phyloP scores from a whole-genome alignment of 2,888 invertebrate genomes.

The Mimachlamys varia region DNA sequence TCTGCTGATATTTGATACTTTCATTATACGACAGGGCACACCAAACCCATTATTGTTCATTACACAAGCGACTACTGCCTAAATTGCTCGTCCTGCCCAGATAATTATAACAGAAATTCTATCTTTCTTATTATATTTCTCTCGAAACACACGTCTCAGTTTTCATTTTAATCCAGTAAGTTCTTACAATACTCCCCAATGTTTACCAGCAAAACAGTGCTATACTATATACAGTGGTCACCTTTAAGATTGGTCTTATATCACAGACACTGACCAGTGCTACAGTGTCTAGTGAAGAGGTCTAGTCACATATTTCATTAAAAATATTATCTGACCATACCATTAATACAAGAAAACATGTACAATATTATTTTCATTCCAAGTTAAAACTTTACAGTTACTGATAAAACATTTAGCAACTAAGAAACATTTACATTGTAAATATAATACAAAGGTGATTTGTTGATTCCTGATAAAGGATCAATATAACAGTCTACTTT shows the following conservation, averaged over 20 bases:
- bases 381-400: too few species aligned
- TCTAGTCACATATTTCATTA: too few species aligned
- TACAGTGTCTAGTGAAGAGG: not conserved
- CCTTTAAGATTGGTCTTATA: not conserved
- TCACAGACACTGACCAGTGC: not conserved
- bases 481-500: too few species aligned
- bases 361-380: too few species aligned
- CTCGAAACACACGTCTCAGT: not conserved
- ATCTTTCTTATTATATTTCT: constrained; percentile 30
- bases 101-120: constrained; percentile 29
- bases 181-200: not conserved
- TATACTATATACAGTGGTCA: not conserved
- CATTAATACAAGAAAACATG: too few species aligned
- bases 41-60: constrained; percentile 14
- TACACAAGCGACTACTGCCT: constrained; percentile 7
- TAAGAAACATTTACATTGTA: too few species aligned
- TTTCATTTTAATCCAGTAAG: not conserved
- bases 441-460: too few species aligned
- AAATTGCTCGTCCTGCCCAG: not conserved
- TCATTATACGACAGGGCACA: not conserved
- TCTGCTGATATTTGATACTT: not conserved
- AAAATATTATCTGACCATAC: too few species aligned
- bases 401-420: too few species aligned
- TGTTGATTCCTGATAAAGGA: too few species aligned
- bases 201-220: not conserved